Base-by-base conservation (phyloP, 2,113 vertebrate genomes). In the Symphodus melops region DNA sequence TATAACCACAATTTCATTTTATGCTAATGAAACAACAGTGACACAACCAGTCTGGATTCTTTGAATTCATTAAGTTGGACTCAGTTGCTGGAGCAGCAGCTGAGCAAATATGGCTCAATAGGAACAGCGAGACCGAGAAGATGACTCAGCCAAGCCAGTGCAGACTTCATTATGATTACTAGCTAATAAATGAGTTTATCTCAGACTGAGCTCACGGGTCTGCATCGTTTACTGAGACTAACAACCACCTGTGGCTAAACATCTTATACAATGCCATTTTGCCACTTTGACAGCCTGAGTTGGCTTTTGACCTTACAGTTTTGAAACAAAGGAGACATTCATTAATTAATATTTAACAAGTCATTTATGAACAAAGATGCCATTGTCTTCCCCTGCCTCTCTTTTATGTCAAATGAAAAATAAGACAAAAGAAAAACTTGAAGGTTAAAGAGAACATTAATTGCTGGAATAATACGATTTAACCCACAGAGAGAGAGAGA, bases 71-170 rank as follows among this genome's bases (percentile, higher is more conserved):
- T 71, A 52, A 20, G 67, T 13, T n/a, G 74, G 48, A 5, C 10
- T 21, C 54, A 52, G 77, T 64, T 62, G 63, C 56, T 25, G 0
- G 12, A 76, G 73, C 54, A 8, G 52, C 89, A 81, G 79, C 85
- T 89, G 81, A 86, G 86, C 67, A 89, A 87, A 83, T 56, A 79
- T 0, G 41, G 53, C 17, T 57, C 33, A 81, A 75, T 56, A 67
- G 76, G 64, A 56, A 70, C 70, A 54, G 46, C 33, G 55, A 64
- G 1, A 57, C 58, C 11, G 37, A 48, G 21, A 72, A 72, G 62
- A 76, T 88, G 86, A 85, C 84, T 89, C 79, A 86, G 76, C 36
- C 55, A 8, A 86, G 76, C 28, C 54, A 5, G 55, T 54, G 74
- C 19, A 16, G 2, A 41, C 67, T 68, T 61, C 41, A 63, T 9